Evolutionary conservation across 2,797 vertebrate species (phyloP).

Genomic region (Mormyrops boulengeri): DNA sequence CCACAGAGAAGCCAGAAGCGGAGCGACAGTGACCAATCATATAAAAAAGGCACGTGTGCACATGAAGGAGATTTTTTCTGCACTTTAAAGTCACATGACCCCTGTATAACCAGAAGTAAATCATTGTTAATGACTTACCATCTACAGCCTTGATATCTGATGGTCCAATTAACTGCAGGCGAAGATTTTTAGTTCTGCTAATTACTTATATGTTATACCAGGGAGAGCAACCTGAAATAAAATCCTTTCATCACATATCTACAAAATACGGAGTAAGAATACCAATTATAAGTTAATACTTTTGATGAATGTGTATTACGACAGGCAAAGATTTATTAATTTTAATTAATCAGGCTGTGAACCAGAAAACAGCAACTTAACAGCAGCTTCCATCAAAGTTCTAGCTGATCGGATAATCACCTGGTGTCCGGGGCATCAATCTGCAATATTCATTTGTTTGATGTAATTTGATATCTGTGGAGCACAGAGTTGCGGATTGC

Average conservation of each 20-base stretch:
- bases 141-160: neutral
- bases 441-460: neutral
- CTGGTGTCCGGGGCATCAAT: no score
- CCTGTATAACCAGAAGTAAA: slow-evolving; percentile 1
- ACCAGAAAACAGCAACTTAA: neutral
- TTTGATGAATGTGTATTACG: slow-evolving; percentile 5
- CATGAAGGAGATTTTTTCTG: neutral
- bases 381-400: neutral
- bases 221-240: neutral
- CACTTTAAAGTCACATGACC: neutral
- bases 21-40: neutral
- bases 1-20: neutral
- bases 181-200: neutral
- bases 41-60: neutral
- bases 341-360: slow-evolving; percentile 7
- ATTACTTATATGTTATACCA: slow-evolving; percentile 7
- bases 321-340: slow-evolving; percentile 13
- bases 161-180: slow-evolving; percentile 9
- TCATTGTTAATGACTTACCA: neutral
- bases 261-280: neutral
- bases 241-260: neutral
- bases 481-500: neutral
- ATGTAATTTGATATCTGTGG: neutral
- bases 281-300: slow-evolving; percentile 17
- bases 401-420: neutral